Percentiles rank a stretch among this genome's conserved stretches.
Conservation (phyloP, 2,888 invertebrate genomes). For the Pseudococcus jackbeardsleyi region DNA sequence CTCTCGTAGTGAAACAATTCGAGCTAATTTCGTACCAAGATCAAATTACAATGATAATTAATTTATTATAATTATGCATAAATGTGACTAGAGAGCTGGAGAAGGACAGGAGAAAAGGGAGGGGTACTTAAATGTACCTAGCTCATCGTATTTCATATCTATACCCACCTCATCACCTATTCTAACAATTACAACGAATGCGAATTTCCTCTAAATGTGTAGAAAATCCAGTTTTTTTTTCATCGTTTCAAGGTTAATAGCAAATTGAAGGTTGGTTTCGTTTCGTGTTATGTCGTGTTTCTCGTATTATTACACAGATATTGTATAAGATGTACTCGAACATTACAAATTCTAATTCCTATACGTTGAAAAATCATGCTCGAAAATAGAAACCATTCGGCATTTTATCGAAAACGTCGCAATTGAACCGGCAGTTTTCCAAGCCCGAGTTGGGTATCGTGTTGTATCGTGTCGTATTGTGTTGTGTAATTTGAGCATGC, state of each 20-base stretch:
- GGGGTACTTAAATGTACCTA: too few relatives aligned
- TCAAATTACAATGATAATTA: too few relatives aligned
- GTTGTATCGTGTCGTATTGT: neutral
- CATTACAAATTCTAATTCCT: too few relatives aligned
- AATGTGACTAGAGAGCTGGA: neutral
- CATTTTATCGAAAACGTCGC: too few relatives aligned
- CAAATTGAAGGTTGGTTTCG: neutral
- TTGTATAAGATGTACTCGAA: neutral
- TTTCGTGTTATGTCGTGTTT: neutral
- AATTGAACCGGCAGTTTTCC: too few relatives aligned
- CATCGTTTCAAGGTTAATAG: neutral
- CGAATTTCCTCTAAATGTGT: slow-evolving; percentile 14
- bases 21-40: too few relatives aligned
- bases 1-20: too few relatives aligned
- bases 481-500: neutral
- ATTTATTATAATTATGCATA: too few relatives aligned
- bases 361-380: too few relatives aligned
- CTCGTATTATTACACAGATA: neutral
- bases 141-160: neutral
- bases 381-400: too few relatives aligned
- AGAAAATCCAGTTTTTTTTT: slow-evolving; percentile 28
- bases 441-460: neutral
- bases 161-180: neutral
- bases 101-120: too few relatives aligned
- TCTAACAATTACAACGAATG: neutral